A percentile compares a stretch with the other conserved stretches of the same genome.
Conservation (phyloP, 2,797 vertebrate genomes). For the Phataginus tetradactyla region DNA sequence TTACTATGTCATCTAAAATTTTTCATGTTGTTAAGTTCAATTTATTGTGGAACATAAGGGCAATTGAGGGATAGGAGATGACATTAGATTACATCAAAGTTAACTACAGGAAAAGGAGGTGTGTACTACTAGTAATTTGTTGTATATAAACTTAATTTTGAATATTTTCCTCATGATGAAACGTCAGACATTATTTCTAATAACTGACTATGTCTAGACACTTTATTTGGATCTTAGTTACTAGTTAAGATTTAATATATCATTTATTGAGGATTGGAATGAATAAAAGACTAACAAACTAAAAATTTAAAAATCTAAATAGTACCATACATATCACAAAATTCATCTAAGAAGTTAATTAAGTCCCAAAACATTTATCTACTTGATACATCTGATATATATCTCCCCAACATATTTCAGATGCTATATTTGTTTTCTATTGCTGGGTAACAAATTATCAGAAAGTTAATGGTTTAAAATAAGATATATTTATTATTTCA, state of each 20-base stretch:
- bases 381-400: neutral
- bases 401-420: neutral
- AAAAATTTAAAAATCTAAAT: slow-evolving; percentile 2
- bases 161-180: slow-evolving; percentile 22
- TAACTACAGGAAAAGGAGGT: slow-evolving; percentile 59
- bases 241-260: neutral
- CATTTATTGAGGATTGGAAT: neutral
- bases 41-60: slow-evolving; percentile 79
- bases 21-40: slow-evolving; percentile 77
- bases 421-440: neutral
- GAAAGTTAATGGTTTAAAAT: neutral
- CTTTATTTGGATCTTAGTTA: neutral
- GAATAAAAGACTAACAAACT: neutral
- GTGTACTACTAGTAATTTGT: slow-evolving; percentile 28
- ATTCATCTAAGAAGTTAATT: neutral
- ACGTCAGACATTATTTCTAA: neutral
- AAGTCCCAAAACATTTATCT: neutral
- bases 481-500: neutral
- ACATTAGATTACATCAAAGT: slow-evolving; percentile 69
- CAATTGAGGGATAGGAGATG: slow-evolving; percentile 72
- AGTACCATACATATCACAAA: neutral
- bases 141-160: slow-evolving; percentile 59
- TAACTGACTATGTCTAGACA: neutral
- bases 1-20: slow-evolving; percentile 74
- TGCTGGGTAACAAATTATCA: neutral